Conservation (phyloP, 2,113 vertebrate species). For the Terrapene triunguis region DNA sequence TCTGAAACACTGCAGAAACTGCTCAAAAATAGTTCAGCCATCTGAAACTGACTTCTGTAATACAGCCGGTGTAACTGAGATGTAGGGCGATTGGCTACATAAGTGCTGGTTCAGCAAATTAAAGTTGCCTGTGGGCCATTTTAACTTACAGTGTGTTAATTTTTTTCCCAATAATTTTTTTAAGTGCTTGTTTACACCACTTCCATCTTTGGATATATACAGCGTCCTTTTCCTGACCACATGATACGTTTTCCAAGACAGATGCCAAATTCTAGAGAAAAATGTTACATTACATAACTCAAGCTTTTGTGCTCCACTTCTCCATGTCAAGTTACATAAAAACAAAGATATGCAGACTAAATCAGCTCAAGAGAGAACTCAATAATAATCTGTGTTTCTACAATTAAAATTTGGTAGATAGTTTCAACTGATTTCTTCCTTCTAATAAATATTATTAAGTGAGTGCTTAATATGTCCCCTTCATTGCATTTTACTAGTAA, state of each 20-base stretch:
- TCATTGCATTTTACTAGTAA: not conserved
- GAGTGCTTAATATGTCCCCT: not conserved
- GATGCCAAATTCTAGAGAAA: conserved; percentile 41
- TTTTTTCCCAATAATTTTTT: not conserved
- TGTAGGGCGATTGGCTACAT: not conserved
- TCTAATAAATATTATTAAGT: not conserved
- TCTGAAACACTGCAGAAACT: not conserved
- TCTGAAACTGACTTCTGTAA: not conserved
- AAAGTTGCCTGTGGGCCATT: not conserved
- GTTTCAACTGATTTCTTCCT: not conserved
- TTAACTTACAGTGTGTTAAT: not conserved
- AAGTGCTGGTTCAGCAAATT: conserved; percentile 25
- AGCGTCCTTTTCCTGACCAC: not conserved
- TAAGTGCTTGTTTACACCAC: not conserved
- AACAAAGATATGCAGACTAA: not conserved
- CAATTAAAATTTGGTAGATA: not conserved
- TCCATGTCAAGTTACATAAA: conserved; percentile 52
- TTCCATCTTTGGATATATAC: conserved; percentile 11
- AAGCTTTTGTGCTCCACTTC: conserved; percentile 52
- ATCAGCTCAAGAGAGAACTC: not conserved
- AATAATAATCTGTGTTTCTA: not conserved
- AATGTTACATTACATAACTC: conserved; percentile 27
- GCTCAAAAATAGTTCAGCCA: not conserved
- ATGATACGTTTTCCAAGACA: conserved; percentile 55
- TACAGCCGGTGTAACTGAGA: not conserved